These are phyloP conservation scores for Centropus bengalensis DNA, from an alignment of 2,113 vertebrate species.

Conservation along the genomic window DNA sequence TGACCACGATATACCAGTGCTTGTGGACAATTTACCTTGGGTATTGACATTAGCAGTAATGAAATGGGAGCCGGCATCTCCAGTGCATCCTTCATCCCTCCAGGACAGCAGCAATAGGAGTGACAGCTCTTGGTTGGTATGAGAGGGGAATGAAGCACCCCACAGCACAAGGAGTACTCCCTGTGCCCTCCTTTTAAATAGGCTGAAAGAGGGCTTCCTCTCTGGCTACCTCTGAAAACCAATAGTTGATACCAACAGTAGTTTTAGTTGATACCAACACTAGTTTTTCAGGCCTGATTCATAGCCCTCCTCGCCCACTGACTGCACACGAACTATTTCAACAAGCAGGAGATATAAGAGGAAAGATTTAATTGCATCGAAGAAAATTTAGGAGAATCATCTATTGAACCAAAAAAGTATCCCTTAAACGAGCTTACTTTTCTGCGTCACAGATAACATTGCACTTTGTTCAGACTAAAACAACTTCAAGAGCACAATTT, in stretches of 20 bases:
- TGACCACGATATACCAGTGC: neutral
- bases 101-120: neutral
- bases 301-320: rapidly evolving
- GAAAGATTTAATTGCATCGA: neutral
- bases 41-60: neutral
- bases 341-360: rapidly evolving
- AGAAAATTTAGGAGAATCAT: neutral
- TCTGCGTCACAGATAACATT: neutral
- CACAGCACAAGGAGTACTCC: neutral
- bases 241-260: rapidly evolving
- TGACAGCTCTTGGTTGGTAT: neutral
- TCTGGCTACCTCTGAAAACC: neutral
- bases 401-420: neutral
- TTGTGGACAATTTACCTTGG: neutral
- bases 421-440: neutral
- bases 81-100: neutral
- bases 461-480: neutral
- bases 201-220: neutral
- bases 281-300: neutral
- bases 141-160: neutral
- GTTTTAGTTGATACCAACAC: rapidly evolving
- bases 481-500: constrained; percentile 10
- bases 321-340: neutral
- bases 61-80: rapidly evolving
- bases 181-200: neutral